phyloP scores from a whole-genome alignment of 2,888 invertebrate species.

The Folsomia manolachei region DNA sequence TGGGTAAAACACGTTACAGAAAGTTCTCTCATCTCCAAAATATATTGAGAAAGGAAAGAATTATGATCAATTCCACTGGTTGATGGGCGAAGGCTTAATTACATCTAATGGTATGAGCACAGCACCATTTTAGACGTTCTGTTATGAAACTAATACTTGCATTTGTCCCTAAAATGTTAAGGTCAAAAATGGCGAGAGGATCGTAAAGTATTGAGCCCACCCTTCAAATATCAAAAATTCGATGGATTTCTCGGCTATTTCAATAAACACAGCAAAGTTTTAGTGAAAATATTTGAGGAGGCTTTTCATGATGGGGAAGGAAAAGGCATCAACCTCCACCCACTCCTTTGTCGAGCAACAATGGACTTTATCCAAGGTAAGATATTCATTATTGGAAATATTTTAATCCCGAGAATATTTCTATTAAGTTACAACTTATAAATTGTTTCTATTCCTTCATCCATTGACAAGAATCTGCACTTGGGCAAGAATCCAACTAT shows the following conservation, averaged over 20 bases:
- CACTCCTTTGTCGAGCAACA: not conserved
- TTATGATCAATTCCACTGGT: constrained; percentile 13
- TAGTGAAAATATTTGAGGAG: not conserved
- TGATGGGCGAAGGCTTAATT: constrained; percentile 17
- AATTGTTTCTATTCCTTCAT: not conserved
- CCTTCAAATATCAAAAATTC: constrained; percentile 23
- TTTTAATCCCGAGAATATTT: not conserved
- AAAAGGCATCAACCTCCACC: not conserved
- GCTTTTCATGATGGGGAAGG: not conserved
- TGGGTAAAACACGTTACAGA: constrained; percentile 4
- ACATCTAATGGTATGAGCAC: constrained; percentile 16
- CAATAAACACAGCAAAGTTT: constrained; percentile 13
- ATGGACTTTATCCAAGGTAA: constrained; percentile 12
- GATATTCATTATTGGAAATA: no score
- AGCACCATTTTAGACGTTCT: not conserved
- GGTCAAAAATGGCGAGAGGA: constrained; percentile 18
- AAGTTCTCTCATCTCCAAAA: constrained; percentile 11
- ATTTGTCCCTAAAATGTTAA: not conserved
- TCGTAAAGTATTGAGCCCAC: constrained; percentile 17
- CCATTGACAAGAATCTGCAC: not conserved
- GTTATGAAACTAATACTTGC: not conserved
- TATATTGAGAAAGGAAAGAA: constrained; percentile 20
- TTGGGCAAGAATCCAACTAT: not conserved
- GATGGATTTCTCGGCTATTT: not conserved
- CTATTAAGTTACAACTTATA: not conserved